Evolutionary conservation across 2,797 vertebrate genomes (phyloP).

Genomic region (Acanthopagrus latus): DNA sequence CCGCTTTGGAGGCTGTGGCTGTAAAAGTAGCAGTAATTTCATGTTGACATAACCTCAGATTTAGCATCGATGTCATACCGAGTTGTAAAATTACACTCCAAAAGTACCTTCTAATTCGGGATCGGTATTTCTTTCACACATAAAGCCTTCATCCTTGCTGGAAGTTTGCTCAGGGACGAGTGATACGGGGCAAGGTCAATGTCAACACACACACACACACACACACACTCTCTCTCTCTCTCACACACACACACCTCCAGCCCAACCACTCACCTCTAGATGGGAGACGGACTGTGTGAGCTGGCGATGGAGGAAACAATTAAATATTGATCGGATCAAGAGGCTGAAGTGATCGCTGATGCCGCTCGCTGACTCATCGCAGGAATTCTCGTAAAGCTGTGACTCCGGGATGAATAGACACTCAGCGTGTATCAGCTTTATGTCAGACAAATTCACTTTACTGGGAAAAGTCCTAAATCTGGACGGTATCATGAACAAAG

Average conservation of each 20-base stretch:
- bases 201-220: background rate
- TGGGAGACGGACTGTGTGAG: background rate
- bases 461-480: background rate
- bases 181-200: slow-evolving; percentile 9
- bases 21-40: background rate
- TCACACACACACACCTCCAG: background rate
- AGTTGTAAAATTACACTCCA: background rate
- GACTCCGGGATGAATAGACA: background rate
- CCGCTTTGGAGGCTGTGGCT: background rate
- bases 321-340: slow-evolving; percentile 15
- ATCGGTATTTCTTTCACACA: slow-evolving; percentile 8
- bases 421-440: background rate
- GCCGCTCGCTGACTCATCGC: background rate
- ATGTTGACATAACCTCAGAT: background rate
- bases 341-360: slow-evolving; percentile 2
- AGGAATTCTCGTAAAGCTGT: background rate
- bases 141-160: slow-evolving; percentile 1
- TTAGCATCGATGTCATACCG: background rate
- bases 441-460: background rate
- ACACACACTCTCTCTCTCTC: too few relatives aligned
- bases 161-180: slow-evolving; percentile 29
- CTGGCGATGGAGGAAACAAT: background rate
- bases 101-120: background rate
- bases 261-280: background rate
- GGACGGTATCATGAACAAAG: background rate